These are phyloP conservation scores for Vulpes lagopus DNA, from an alignment of 2,113 vertebrate species.

Conservation along the genomic window DNA sequence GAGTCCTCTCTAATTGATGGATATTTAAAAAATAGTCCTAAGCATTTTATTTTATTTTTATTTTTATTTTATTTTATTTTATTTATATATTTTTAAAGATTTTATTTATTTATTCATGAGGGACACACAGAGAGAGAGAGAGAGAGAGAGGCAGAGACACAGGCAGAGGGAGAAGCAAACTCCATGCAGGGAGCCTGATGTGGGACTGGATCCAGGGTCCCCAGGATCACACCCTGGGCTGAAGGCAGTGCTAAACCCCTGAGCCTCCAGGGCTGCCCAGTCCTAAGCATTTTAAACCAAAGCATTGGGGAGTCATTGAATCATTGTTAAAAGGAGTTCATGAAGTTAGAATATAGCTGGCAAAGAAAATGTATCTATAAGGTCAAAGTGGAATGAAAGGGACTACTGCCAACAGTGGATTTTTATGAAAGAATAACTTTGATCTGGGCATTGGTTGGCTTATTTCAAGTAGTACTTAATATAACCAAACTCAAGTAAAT, in stretches of 20 bases:
- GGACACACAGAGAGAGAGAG: too few species aligned
- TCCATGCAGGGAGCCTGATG: too few species aligned
- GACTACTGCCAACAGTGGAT: background rate
- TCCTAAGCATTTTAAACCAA: slow-evolving; percentile 44
- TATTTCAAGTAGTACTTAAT: slow-evolving; percentile 1
- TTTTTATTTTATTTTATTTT: too few species aligned
- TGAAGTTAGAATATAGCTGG: slow-evolving; percentile 33
- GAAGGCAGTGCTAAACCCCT: too few species aligned
- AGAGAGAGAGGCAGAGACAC: too few species aligned
- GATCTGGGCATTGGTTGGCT: background rate
- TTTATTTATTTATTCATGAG: too few species aligned
- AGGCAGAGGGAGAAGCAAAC: too few species aligned
- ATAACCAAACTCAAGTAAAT: background rate
- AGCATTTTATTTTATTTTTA: slow-evolving; percentile 41
- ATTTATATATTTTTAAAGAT: too few species aligned
- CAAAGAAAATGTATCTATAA: background rate
- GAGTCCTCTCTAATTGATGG: slow-evolving; percentile 17
- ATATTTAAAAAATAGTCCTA: slow-evolving; percentile 49
- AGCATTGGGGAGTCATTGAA: background rate
- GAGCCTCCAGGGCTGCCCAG: background rate
- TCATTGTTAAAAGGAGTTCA: background rate
- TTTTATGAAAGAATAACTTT: background rate
- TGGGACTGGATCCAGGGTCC: too few species aligned
- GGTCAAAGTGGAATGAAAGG: background rate
- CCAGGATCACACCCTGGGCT: too few species aligned